These are phyloP conservation scores for Lepidotrigona ventralis DNA, from an alignment of 1,140 invertebrate genomes.

Conservation along the genomic window DNA sequence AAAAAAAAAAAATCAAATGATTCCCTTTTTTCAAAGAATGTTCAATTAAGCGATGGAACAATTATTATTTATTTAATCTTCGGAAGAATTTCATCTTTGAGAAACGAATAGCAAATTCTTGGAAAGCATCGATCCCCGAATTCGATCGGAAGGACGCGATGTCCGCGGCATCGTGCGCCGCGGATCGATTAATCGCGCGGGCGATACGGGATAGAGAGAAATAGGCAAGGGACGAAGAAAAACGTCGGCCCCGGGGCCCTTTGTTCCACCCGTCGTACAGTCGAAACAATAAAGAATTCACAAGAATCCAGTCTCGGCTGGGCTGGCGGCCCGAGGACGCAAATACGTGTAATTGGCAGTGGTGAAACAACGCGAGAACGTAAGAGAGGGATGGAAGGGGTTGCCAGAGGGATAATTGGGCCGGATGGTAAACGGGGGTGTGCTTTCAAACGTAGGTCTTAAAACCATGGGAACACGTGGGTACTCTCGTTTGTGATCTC, in stretches of 20 bases:
- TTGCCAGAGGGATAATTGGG: conserved; percentile 65
- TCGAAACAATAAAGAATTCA: conserved; percentile 53
- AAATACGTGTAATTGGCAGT: conserved; percentile 59
- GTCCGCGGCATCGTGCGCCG: neutral
- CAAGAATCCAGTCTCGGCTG: conserved; percentile 46
- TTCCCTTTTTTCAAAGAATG: too few species aligned
- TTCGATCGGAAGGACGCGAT: neutral
- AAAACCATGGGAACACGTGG: conserved; percentile 64
- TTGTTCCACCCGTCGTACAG: conserved; percentile 32
- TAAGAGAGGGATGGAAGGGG: conserved; percentile 46
- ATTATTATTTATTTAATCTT: neutral
- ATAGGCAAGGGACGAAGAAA: conserved; percentile 18
- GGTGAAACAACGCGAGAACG: conserved; percentile 47
- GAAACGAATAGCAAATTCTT: neutral
- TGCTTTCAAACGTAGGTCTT: conserved; percentile 59
- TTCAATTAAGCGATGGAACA: neutral
- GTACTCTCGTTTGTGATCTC: conserved; percentile 11
- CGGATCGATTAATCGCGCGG: conserved; percentile 33
- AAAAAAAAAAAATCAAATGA: too few species aligned
- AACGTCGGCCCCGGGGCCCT: conserved; percentile 20
- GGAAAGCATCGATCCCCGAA: neutral
- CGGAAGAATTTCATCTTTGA: neutral
- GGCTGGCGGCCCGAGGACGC: conserved; percentile 37
- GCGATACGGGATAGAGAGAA: neutral
- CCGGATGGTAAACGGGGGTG: conserved; percentile 57